These are phyloP conservation scores for Bothrops alternatus DNA, from an alignment of 2,797 vertebrate species.

Conservation along the genomic window DNA sequence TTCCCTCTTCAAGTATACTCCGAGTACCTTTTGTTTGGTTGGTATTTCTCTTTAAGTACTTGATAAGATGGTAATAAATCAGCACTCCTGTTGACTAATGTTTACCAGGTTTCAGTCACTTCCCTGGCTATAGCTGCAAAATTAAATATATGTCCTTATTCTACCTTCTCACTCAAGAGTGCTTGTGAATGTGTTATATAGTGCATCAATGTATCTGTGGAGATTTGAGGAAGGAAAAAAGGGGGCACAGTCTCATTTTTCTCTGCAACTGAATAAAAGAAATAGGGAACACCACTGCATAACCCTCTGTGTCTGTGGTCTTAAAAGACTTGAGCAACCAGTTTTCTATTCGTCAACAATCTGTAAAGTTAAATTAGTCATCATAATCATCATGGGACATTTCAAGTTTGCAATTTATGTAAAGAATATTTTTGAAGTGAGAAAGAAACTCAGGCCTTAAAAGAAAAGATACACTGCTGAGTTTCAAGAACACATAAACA, in stretches of 20 bases:
- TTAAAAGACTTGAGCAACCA: neutral
- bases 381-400: neutral
- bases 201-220: neutral
- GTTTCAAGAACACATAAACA: neutral
- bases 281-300: neutral
- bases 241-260: neutral
- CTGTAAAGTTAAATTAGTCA: neutral
- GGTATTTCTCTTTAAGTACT: no score
- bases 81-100: no score
- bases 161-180: neutral
- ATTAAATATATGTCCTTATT: no score
- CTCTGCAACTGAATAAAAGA: neutral
- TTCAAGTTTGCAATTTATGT: neutral
- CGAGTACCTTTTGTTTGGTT: no score
- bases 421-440: neutral
- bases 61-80: no score
- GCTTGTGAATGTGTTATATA: neutral
- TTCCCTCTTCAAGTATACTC: no score
- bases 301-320: neutral
- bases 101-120: no score
- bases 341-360: neutral
- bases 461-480: neutral
- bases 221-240: neutral
- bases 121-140: no score
- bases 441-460: neutral